Evolutionary conservation across 2,888 invertebrate genomes (phyloP).

Genomic region (Tiphia femorata): DNA sequence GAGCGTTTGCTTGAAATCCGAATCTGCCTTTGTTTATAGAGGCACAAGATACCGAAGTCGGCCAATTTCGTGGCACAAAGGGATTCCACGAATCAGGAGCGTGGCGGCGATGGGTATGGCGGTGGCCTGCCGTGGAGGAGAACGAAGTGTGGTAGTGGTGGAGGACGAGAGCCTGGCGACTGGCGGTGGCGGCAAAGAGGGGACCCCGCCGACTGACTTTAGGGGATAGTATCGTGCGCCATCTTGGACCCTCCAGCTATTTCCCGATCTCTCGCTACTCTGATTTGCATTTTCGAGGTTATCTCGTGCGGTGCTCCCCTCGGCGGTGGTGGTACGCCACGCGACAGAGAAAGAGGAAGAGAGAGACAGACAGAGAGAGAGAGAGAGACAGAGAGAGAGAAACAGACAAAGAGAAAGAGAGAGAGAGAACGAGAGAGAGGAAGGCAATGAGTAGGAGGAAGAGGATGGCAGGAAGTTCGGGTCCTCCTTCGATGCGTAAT

Average conservation of each 20-base stretch:
- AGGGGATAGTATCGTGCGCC: constrained; percentile 7
- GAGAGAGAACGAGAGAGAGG: neutral
- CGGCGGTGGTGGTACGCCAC: neutral
- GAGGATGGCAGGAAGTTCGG: neutral
- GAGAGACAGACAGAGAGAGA: too few species aligned
- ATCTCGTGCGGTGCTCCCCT: constrained; percentile 12
- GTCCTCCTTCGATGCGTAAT: constrained; percentile 4
- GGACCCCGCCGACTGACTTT: neutral
- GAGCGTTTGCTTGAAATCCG: constrained; percentile 18
- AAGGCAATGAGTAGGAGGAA: neutral
- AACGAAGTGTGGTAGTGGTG: constrained; percentile 2
- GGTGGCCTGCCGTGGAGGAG: constrained; percentile 3
- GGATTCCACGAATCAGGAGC: constrained; percentile 32
- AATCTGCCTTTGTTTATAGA: constrained; percentile 52
- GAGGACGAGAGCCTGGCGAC: too few species aligned
- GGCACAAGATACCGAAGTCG: constrained; percentile 43
- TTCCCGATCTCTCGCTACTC: constrained; percentile 14
- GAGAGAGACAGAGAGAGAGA: neutral
- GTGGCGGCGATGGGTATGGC: constrained; percentile 2
- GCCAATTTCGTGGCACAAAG: constrained; percentile 51
- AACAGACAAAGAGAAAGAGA: neutral
- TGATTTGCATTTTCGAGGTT: constrained; percentile 42
- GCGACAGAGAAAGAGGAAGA: neutral
- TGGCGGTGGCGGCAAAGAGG: constrained; percentile 15
- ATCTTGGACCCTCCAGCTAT: constrained; percentile 28